phyloP scores from a whole-genome alignment of 2,797 vertebrate genomes.

The Pitangus sulphuratus region DNA sequence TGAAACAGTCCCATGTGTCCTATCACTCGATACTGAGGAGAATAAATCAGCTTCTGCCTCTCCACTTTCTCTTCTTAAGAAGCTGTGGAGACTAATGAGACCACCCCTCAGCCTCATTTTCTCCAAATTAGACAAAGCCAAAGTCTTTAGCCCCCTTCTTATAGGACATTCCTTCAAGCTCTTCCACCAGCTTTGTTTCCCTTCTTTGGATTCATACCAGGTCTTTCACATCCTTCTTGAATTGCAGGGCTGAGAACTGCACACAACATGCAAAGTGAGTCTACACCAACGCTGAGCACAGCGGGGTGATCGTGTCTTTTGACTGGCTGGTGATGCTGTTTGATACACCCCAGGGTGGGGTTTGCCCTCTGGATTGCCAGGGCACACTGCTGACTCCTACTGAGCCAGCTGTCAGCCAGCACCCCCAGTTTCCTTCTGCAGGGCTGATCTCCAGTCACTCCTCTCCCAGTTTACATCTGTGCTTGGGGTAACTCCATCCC shows the following conservation, averaged over 20 bases:
- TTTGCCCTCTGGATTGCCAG: not conserved
- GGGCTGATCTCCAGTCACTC: not conserved
- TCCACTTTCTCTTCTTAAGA: not conserved
- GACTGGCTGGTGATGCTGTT: not conserved
- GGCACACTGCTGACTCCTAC: not conserved
- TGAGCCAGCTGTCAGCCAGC: not conserved
- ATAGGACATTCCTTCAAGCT: not conserved
- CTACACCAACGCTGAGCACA: not conserved
- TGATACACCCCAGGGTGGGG: not conserved
- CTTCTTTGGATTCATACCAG: not conserved
- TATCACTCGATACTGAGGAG: not conserved
- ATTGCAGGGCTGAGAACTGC: not conserved
- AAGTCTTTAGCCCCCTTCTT: not conserved
- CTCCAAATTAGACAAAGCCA: not conserved
- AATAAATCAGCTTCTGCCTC: not conserved
- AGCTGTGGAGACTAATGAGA: not conserved
- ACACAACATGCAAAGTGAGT: not conserved
- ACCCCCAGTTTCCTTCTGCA: not conserved
- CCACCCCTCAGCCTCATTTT: not conserved
- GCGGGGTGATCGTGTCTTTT: not conserved
- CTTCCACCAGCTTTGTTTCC: not conserved
- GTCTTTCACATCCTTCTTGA: not conserved
- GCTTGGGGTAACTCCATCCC: accelerated
- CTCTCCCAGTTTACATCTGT: not conserved
- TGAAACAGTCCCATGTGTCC: not conserved